These are phyloP conservation scores for Leuciscus idus DNA, from an alignment of 2,113 vertebrate genomes.

Conservation along the genomic window DNA sequence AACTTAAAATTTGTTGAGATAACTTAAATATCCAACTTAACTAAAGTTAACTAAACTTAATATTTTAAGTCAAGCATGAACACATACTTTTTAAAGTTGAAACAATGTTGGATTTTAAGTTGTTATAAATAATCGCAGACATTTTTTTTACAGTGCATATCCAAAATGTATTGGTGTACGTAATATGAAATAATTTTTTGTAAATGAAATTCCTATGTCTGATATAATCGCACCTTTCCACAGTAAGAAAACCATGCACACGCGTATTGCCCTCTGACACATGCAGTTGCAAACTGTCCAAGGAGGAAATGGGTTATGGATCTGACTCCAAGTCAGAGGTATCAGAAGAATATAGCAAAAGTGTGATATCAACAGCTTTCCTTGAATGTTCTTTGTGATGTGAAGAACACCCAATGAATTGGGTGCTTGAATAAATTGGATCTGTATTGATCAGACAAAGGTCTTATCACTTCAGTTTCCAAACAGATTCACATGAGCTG, in stretches of 20 bases:
- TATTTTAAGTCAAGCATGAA: no score
- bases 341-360: not conserved
- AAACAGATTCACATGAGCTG: not conserved
- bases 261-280: constrained; percentile 4
- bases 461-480: not conserved
- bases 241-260: constrained; percentile 20
- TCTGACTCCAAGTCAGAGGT: not conserved
- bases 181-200: not conserved
- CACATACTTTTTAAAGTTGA: no score
- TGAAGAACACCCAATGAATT: not conserved
- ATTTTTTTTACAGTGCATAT: no score
- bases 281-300: constrained; percentile 48
- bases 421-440: no score
- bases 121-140: no score
- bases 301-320: constrained; percentile 50
- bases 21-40: no score
- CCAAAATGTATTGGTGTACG: no score
- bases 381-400: not conserved
- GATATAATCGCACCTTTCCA: not conserved
- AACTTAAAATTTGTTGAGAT: no score
- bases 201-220: not conserved
- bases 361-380: not conserved
- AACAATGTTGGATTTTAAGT: no score
- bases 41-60: no score
- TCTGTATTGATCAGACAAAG: not conserved